Base-by-base conservation (phyloP, 2,797 vertebrate species). In the Echiichthys vipera region DNA sequence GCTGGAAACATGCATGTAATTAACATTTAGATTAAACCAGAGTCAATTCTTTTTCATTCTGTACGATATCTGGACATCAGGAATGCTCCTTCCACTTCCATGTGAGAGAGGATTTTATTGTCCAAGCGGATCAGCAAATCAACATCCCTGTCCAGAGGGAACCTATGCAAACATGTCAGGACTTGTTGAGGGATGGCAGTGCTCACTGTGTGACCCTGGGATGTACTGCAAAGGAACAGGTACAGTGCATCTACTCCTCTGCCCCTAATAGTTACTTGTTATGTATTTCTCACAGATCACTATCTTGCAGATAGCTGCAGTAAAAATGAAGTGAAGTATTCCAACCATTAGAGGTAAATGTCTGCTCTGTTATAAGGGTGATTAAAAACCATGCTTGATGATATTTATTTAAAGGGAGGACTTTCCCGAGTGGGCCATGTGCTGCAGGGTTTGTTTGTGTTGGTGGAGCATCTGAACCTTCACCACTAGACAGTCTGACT, bases 71-170 rank as follows among this genome's bases (percentile, higher is more conserved):
- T 51, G 37, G 40, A 54, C 36, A 57, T 55, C 66, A 96, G 95
- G 92, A 71, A 86, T 85, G 83, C 81, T 47, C 18, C 58, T 59
- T 25, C 90, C 94, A 61, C 54, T 83, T 51, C 59, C 46, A 46
- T 96, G 95, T 80, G 84, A 88, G 20, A 89, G 84, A 80, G 95
- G 95, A 29, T 95, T 93, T 87, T 95, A 94, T 65, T 96, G 95
- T 80, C 89, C 91, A 4, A 39, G 36, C 2, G 93, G 91, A 57
- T 88, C 93, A 71, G 71, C 57, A 64, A 82, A 73, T 88, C 92
- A 80, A 39, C 80, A 55, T 12, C 91, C 93, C 7, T 96, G 95
- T 91, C 94, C 95, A 29, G 63, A 80, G 7, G 95, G 95, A 30
- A 93, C 84, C 7, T 96, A 94, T 63, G 93, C 93, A 69, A 95